phyloP scores from a whole-genome alignment of 1,140 invertebrate species.

The Zaprionus nigranus region DNA sequence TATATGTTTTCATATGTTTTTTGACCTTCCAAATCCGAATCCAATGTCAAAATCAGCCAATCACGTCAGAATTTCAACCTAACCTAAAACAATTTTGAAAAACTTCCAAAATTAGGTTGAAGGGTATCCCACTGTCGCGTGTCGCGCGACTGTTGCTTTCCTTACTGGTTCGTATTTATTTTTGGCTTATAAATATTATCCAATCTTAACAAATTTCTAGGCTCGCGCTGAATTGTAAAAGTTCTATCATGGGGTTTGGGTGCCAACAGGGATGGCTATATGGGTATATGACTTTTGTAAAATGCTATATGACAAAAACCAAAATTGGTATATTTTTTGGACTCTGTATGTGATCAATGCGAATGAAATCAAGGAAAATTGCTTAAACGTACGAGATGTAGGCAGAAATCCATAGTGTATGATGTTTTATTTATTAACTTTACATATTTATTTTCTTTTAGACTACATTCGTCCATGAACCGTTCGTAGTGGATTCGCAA shows the following conservation, averaged over 20 bases:
- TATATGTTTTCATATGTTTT: too few species aligned
- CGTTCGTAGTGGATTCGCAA: background rate
- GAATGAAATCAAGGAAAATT: slow-evolving; percentile 24
- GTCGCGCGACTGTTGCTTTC: too few species aligned
- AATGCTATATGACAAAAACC: slow-evolving; percentile 13
- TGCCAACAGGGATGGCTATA: background rate
- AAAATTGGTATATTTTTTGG: slow-evolving; percentile 30
- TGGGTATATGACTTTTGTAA: slow-evolving; percentile 4
- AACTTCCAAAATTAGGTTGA: too few species aligned
- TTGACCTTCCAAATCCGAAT: too few species aligned
- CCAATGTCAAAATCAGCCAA: too few species aligned
- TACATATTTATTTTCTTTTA: background rate
- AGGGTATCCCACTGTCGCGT: too few species aligned
- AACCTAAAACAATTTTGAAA: too few species aligned
- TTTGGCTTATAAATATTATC: too few species aligned
- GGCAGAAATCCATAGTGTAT: background rate
- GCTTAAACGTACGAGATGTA: slow-evolving; percentile 4
- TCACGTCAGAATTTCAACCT: too few species aligned
- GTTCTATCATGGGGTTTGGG: background rate
- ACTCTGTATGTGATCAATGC: slow-evolving; percentile 18
- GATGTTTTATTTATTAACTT: background rate
- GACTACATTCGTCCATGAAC: background rate
- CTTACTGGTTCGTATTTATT: too few species aligned
- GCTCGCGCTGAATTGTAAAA: background rate
- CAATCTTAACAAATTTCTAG: too few species aligned